Base-by-base conservation (phyloP, 2,113 vertebrate species). In the Sylvilagus bachmani region DNA sequence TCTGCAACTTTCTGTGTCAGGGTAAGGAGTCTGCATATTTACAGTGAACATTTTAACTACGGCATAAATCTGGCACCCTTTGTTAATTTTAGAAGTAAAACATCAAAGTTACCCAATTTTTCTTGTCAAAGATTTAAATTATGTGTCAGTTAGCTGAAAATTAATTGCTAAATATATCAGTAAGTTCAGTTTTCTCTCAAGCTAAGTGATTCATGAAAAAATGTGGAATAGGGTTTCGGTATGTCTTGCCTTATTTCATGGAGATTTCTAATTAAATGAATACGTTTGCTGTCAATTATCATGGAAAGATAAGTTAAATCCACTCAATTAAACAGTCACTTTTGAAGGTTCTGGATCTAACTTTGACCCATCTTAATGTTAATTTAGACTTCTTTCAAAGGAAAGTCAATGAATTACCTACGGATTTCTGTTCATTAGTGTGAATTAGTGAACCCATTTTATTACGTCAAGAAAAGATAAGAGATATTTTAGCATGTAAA, bases 161-260 rank as follows among this genome's bases (percentile, higher is more conserved):
- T 83, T 67, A 88, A 79, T 93, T 95, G 73, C 70, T 92, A 94
- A 95, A 80, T 88, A 66, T 53, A 82, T 89, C 25, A 82, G 25
- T 33, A 74, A 80, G n/a, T 93, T 90, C 36, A 90, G 79, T 96
- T 91, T 94, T 95, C 77, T 97, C 88, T 78, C 92, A 94, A 92
- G 36, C 84, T 73, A 84, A 96, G 7, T 81, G 67, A 95, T 85
- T 69, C 21, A 51, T 87, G 24, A 61, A 80, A 69, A 95, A 78
- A 29, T 71, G 22, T 53, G 1, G 27, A 67, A 67, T 69, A 74
- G 25, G 2, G 1, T 70, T 90, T 92, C 61, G 61, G 2, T 71
- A 75, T 73, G 22, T 79, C 49, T 90, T 91, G 7, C 7, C 64
- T 88, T 93, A 66, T 67, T 96, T 97, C 27, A n/a, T 62, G 44